Conservation (phyloP, 2,797 vertebrate genomes). For the Lates japonicus region DNA sequence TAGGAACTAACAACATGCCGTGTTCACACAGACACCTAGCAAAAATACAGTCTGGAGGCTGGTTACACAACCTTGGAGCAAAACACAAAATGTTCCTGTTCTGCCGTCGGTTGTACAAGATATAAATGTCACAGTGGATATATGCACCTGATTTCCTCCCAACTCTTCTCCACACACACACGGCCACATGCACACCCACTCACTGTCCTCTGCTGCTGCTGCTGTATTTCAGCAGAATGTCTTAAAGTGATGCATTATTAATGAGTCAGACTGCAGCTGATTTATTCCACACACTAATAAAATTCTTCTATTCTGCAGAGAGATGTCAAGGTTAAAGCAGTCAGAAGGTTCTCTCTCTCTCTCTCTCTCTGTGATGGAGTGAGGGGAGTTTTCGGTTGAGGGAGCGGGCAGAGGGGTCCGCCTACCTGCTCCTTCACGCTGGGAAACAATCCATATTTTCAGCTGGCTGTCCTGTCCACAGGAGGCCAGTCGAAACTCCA, state of each 20-base stretch:
- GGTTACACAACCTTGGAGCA: conserved; percentile 36
- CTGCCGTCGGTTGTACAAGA: conserved; percentile 30
- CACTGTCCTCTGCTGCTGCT: conserved; percentile 29
- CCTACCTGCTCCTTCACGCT: conserved; percentile 85
- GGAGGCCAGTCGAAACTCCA: conserved; percentile 89
- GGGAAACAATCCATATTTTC: conserved; percentile 90
- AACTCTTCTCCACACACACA: conserved; percentile 12
- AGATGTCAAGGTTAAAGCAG: conserved; percentile 68
- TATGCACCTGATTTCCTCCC: conserved; percentile 42
- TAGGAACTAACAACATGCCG: conserved; percentile 48
- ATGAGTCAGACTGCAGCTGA: conserved; percentile 66
- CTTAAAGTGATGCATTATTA: conserved; percentile 74
- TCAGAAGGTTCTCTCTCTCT: conserved; percentile 15
- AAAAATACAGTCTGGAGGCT: conserved; percentile 26
- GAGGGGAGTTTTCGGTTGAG: conserved; percentile 27
- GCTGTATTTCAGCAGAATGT: conserved; percentile 59
- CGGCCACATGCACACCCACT: conserved; percentile 12
- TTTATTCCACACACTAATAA: conserved; percentile 73
- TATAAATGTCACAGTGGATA: conserved; percentile 57
- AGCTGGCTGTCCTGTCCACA: conserved; percentile 92
- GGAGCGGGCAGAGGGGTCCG: not conserved
- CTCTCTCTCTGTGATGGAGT: conserved; percentile 7
- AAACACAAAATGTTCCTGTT: conserved; percentile 31
- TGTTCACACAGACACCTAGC: conserved; percentile 23
- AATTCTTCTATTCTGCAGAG: conserved; percentile 64